Percentiles rank a stretch among this genome's conserved stretches.
Evolutionary conservation across 2,113 vertebrate species (phyloP).

Genomic region (Pluvialis apricaria): DNA sequence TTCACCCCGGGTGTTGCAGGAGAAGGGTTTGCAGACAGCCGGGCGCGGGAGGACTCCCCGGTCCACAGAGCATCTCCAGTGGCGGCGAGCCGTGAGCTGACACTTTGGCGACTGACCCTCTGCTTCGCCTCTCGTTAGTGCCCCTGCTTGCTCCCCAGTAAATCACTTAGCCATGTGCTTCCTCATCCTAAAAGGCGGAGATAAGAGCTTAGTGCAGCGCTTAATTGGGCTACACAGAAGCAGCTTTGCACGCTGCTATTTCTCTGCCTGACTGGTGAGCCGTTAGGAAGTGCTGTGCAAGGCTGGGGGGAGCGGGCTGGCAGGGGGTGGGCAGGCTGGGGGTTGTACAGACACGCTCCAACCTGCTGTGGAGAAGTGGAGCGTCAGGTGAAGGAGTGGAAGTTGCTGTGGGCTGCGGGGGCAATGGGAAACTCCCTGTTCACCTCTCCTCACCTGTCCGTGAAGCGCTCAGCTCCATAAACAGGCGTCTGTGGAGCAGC

Average conservation of each 20-base stretch:
- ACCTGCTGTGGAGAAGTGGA: not conserved
- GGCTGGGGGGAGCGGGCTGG: not conserved
- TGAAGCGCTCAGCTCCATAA: not conserved
- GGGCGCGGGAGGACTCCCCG: not conserved
- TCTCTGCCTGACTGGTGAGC: not conserved
- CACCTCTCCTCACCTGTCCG: not conserved
- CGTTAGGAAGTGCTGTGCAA: fast-evolving
- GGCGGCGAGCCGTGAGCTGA: not conserved
- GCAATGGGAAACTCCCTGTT: not conserved
- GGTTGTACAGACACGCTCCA: not conserved
- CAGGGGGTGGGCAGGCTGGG: not conserved
- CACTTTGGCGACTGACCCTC: not conserved
- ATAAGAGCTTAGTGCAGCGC: not conserved
- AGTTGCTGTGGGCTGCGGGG: not conserved
- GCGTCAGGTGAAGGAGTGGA: not conserved
- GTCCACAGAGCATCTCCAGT: not conserved
- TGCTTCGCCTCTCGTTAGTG: not conserved
- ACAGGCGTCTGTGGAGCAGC: fast-evolving
- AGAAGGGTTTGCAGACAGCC: not conserved
- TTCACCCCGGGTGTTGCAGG: not conserved
- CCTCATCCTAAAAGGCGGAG: not conserved
- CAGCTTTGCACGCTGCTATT: fast-evolving
- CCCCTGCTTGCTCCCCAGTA: not conserved
- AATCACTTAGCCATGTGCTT: not conserved
- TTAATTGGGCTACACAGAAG: not conserved